These are phyloP conservation scores for Tachina lurida DNA, from an alignment of 2,888 invertebrate species.

Conservation along the genomic window DNA sequence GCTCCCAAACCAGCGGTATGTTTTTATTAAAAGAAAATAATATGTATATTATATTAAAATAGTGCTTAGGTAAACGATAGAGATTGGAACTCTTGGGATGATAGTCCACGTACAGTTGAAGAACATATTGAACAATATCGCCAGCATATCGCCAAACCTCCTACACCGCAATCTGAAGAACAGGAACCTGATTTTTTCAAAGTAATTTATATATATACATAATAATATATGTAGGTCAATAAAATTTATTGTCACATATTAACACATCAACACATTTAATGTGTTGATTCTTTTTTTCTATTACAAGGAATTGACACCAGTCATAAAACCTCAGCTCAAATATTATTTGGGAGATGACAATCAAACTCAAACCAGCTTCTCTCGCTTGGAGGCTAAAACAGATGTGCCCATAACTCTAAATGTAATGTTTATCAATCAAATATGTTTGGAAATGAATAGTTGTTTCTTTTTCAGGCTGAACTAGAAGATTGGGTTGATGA, in stretches of 20 bases:
- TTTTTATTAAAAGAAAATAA: neutral
- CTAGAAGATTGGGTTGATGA: slow-evolving; percentile 85
- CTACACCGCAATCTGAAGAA: slow-evolving; percentile 81
- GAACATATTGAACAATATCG: slow-evolving; percentile 86
- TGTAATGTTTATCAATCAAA: slow-evolving; percentile 70
- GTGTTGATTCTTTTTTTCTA: neutral
- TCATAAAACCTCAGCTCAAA: slow-evolving; percentile 85
- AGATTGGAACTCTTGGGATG: slow-evolving; percentile 87
- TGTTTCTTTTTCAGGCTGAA: slow-evolving; percentile 81
- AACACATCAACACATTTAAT: no score
- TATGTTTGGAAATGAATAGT: neutral
- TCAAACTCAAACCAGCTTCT: slow-evolving; percentile 78
- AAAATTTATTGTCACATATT: no score
- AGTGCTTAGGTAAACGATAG: slow-evolving; percentile 74
- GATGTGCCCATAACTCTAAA: slow-evolving; percentile 83
- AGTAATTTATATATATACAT: slow-evolving; percentile 76
- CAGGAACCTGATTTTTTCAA: slow-evolving; percentile 85
- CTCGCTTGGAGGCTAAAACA: slow-evolving; percentile 83
- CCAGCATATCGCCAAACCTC: slow-evolving; percentile 84
- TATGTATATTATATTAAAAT: neutral
- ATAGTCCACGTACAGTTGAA: slow-evolving; percentile 84
- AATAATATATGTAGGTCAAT: neutral
- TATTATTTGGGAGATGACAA: slow-evolving; percentile 83
- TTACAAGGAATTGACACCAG: slow-evolving; percentile 85
- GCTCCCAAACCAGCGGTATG: slow-evolving; percentile 51